Conservation (phyloP, 2,888 invertebrate species). For the Amphipoea lucens region DNA sequence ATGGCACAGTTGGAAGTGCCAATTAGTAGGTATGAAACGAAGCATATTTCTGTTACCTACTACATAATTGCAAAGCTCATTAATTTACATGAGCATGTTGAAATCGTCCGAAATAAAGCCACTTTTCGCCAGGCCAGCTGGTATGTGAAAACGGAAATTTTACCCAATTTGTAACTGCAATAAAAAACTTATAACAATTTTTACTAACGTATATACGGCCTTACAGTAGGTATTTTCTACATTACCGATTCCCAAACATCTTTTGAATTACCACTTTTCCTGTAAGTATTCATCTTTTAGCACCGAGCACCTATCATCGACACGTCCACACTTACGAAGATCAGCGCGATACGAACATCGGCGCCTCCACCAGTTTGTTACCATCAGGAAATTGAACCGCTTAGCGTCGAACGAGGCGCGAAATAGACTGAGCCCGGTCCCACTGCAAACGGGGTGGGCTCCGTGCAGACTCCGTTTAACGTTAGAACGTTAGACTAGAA, state of each 20-base stretch:
- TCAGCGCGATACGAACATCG: slow-evolving; percentile 36
- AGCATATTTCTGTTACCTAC: neutral
- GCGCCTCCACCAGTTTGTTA: slow-evolving; percentile 58
- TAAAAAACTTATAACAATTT: neutral
- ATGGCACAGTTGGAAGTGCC: neutral
- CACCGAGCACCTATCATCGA: slow-evolving; percentile 16
- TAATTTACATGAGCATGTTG: neutral
- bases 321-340: slow-evolving; percentile 49
- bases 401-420: slow-evolving; percentile 59
- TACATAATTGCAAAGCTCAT: neutral
- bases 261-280: neutral
- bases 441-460: neutral
- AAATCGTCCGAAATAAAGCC: neutral
- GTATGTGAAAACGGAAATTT: neutral
- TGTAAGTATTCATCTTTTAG: neutral
- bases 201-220: neutral
- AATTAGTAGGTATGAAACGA: neutral
- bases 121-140: neutral
- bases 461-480: neutral
- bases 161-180: neutral
- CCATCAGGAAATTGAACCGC: slow-evolving; percentile 66
- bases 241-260: neutral
- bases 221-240: neutral
- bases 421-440: slow-evolving; percentile 57
- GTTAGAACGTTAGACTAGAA: neutral